Conservation (phyloP, 2,113 vertebrate species). For the Lota lota region DNA sequence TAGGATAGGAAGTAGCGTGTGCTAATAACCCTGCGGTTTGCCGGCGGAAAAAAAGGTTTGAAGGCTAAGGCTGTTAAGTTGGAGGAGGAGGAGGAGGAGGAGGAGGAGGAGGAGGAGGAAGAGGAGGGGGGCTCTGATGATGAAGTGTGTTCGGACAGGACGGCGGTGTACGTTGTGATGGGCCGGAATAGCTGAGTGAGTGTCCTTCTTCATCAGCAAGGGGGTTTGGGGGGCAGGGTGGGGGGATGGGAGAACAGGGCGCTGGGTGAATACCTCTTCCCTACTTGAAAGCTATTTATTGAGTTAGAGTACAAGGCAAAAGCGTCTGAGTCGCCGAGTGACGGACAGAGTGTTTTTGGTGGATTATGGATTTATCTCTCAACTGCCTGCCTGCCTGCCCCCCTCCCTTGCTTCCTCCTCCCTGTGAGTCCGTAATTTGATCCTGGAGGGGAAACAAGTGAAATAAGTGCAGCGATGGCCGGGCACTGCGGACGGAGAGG, state of each 20-base stretch:
- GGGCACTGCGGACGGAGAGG: constrained; percentile 49
- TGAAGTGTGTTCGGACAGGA: constrained; percentile 55
- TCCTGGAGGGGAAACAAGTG: constrained; percentile 60
- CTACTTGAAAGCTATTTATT: constrained; percentile 80
- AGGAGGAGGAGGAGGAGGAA: constrained; percentile 17
- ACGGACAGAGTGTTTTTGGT: constrained; percentile 70
- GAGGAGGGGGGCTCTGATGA: constrained; percentile 60
- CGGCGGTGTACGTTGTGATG: constrained; percentile 48
- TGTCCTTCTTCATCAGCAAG: not conserved
- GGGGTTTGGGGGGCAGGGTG: constrained; percentile 14
- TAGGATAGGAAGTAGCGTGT: not conserved
- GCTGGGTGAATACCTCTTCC: constrained; percentile 69
- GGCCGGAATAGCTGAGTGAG: constrained; percentile 11
- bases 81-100: constrained; percentile 18
- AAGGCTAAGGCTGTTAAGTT: constrained; percentile 15
- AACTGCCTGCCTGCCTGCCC: constrained; percentile 9
- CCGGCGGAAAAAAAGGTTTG: not conserved
- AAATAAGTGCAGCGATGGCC: constrained; percentile 64
- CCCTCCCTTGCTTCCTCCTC: constrained; percentile 21
- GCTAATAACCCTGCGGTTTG: not conserved
- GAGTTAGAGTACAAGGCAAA: constrained; percentile 72
- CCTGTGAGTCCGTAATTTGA: constrained; percentile 64
- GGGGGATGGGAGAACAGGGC: constrained; percentile 46
- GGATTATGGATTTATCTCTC: constrained; percentile 67
- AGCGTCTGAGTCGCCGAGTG: constrained; percentile 65